These are phyloP conservation scores for Alligator sinensis DNA, from an alignment of 2,113 vertebrate genomes.

Conservation along the genomic window DNA sequence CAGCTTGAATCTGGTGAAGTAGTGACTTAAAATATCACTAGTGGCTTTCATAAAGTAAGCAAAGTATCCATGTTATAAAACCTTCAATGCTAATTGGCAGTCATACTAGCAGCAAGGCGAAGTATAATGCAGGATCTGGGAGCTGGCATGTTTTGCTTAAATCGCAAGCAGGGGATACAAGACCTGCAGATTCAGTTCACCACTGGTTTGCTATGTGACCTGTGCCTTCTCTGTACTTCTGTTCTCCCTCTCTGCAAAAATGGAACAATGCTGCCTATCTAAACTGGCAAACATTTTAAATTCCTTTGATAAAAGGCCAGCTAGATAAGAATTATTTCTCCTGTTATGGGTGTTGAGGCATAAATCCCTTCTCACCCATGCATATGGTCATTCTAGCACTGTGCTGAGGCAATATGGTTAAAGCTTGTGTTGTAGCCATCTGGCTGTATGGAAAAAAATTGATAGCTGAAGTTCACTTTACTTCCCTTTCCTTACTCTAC, in stretches of 20 bases:
- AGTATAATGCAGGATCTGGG: background rate
- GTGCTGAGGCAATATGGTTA: fast-evolving
- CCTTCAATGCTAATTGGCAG: background rate
- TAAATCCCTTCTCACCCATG: background rate
- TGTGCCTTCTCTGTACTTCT: fast-evolving
- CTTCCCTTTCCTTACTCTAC: background rate
- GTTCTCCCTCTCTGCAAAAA: background rate
- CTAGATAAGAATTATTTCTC: background rate
- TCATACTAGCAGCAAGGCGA: background rate
- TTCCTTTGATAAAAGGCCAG: background rate
- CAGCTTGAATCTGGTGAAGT: background rate
- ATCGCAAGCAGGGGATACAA: background rate
- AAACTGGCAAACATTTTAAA: background rate
- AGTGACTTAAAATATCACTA: background rate
- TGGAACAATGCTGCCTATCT: fast-evolving
- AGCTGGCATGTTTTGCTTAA: background rate
- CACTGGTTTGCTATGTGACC: background rate
- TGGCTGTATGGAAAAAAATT: background rate
- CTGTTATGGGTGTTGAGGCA: background rate
- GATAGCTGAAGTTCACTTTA: background rate
- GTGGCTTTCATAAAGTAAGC: background rate
- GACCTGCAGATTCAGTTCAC: background rate
- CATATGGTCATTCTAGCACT: background rate
- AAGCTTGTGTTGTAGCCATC: background rate
- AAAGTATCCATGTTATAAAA: background rate